These are phyloP conservation scores for Cyprinodon diabolis DNA, from an alignment of 2,797 vertebrate genomes.

Conservation along the genomic window DNA sequence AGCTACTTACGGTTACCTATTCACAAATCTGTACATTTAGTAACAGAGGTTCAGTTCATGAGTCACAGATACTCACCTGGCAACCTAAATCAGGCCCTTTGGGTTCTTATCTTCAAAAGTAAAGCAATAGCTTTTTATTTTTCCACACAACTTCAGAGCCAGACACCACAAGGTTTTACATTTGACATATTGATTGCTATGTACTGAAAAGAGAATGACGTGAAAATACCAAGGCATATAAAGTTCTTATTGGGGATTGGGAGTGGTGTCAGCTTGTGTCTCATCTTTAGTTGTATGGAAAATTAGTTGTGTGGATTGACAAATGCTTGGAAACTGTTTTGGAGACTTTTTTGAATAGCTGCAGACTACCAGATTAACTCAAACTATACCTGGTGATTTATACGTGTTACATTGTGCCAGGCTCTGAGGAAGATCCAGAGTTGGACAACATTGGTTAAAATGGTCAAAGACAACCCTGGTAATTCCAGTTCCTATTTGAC, in stretches of 20 bases:
- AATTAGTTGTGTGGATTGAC: neutral
- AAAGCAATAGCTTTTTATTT: constrained; percentile 77
- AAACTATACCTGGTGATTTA: no score
- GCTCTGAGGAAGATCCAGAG: no score
- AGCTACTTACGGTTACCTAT: constrained; percentile 15
- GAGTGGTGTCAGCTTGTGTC: neutral
- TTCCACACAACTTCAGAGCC: constrained; percentile 77
- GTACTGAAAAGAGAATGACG: neutral
- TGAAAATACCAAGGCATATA: neutral
- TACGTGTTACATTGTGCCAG: no score
- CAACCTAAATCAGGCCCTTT: constrained; percentile 79
- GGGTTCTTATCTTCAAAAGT: constrained; percentile 82
- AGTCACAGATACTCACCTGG: constrained; percentile 74
- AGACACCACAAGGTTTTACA: neutral
- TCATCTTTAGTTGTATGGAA: neutral
- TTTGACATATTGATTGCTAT: neutral
- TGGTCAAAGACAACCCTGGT: no score
- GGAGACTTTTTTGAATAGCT: no score
- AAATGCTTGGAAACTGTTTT: neutral
- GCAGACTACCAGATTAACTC: no score
- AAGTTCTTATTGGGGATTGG: neutral
- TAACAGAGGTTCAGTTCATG: constrained; percentile 43
- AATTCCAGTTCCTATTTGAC: neutral
- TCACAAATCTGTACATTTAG: constrained; percentile 27
- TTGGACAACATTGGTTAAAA: no score